A percentile compares a stretch with the other conserved stretches of the same genome.
phyloP scores from a whole-genome alignment of 92 coral and sea anemone genomes.

The Porites cylindrica region DNA sequence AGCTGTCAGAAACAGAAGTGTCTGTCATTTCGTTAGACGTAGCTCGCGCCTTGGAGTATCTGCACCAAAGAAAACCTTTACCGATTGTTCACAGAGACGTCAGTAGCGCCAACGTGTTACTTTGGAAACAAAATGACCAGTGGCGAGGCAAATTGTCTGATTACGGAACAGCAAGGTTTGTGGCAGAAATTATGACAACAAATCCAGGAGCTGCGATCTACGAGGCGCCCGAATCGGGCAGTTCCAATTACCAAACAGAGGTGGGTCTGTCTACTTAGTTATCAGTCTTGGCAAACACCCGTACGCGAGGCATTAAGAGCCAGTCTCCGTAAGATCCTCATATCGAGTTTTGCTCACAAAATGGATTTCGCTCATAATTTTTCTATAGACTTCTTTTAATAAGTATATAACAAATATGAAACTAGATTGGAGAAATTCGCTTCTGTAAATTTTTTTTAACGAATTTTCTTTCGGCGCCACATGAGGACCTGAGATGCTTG shows the following conservation, averaged over 20 bases:
- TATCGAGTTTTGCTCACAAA: no score
- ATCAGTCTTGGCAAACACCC: neutral
- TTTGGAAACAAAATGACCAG: conserved; percentile 47
- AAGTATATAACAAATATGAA: no score
- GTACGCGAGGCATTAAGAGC: no score
- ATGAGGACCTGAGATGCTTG: no score
- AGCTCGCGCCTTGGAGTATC: conserved; percentile 74
- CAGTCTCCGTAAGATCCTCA: no score
- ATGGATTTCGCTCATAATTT: no score
- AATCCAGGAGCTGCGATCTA: neutral
- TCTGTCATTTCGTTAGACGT: conserved; percentile 65
- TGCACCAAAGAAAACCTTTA: conserved; percentile 64
- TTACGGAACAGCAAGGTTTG: neutral
- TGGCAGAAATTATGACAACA: neutral
- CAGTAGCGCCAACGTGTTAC: conserved; percentile 87
- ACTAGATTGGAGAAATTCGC: no score
- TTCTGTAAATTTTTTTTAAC: no score
- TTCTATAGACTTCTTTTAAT: no score
- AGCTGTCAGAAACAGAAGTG: conserved; percentile 46
- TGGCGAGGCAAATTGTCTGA: neutral
- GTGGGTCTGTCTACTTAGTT: neutral
- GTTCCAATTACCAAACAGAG: neutral
- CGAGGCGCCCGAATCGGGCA: neutral
- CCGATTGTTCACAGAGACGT: conserved; percentile 83
- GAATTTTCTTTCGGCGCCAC: no score